A percentile compares a stretch with the other conserved stretches of the same genome.
phyloP scores from a whole-genome alignment of 37 sponge, comb jelly and placozoan species.

The Spongilla lacustris region DNA sequence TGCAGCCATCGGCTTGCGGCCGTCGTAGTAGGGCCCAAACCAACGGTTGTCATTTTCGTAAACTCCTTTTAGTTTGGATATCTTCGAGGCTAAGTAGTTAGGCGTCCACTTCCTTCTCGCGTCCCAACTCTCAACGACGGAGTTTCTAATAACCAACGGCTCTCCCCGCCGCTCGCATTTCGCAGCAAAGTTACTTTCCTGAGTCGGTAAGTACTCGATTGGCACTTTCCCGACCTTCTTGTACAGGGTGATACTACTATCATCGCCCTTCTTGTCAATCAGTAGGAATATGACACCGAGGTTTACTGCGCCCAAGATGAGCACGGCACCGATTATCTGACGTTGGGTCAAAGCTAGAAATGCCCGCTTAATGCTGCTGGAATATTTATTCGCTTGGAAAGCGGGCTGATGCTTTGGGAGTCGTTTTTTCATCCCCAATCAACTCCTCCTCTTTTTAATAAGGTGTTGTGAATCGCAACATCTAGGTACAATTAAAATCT shows the following conservation, averaged over 20 bases:
- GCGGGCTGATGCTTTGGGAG: not conserved
- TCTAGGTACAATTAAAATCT: no score
- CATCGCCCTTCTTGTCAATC: not conserved
- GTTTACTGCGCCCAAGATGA: not conserved
- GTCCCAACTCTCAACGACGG: conserved; percentile 64
- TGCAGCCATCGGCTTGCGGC: conserved; percentile 59
- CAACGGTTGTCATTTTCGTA: conserved; percentile 86
- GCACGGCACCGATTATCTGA: not conserved
- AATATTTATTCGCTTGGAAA: not conserved
- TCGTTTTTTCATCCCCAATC: not conserved
- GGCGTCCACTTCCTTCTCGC: conserved; percentile 74
- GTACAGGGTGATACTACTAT: not conserved
- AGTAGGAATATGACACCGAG: not conserved
- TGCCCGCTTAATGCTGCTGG: not conserved
- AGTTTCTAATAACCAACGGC: conserved; percentile 79
- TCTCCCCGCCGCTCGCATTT: conserved; percentile 17
- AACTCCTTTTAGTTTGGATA: conserved; percentile 48
- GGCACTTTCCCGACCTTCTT: not conserved
- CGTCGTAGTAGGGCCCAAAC: conserved; percentile 95
- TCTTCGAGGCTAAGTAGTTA: conserved; percentile 52
- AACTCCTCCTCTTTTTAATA: no score
- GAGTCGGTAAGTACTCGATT: conserved; percentile 12
- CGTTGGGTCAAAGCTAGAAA: not conserved
- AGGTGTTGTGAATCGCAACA: no score
- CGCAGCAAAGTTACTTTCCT: conserved; percentile 45